Percentiles rank a stretch among this genome's conserved stretches.
These are phyloP conservation scores for Drosophila algonquin DNA, from an alignment of 2,888 invertebrate genomes.

Conservation along the genomic window DNA sequence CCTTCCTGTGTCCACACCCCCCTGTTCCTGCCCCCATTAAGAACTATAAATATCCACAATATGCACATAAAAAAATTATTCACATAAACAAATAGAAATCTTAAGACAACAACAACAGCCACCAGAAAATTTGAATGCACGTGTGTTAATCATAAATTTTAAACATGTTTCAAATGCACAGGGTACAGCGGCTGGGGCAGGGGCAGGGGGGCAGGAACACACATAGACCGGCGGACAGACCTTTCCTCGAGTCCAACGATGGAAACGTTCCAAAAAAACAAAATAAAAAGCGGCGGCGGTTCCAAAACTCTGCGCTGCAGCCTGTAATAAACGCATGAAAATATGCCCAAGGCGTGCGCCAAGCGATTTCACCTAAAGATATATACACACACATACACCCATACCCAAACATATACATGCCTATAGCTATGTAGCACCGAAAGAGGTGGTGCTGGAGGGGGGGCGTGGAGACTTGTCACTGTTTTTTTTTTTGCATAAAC, in stretches of 20 bases:
- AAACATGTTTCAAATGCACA: slow-evolving; percentile 78
- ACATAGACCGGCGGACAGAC: slow-evolving; percentile 7
- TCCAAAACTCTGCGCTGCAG: slow-evolving; percentile 42
- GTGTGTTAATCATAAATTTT: slow-evolving; percentile 77
- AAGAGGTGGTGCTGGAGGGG: slow-evolving; percentile 12
- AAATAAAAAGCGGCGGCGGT: slow-evolving; percentile 22
- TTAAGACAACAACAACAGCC: slow-evolving; percentile 33
- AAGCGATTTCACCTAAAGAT: slow-evolving; percentile 71
- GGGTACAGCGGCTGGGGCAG: slow-evolving; percentile 8
- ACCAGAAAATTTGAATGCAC: slow-evolving; percentile 67
- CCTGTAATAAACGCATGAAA: slow-evolving; percentile 78
- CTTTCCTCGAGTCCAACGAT: too few relatives aligned
- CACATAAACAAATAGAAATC: slow-evolving; percentile 75
- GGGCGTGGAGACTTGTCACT: slow-evolving; percentile 57
- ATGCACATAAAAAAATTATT: slow-evolving; percentile 61
- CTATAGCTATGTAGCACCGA: neutral
- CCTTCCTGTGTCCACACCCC: neutral
- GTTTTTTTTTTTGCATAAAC: slow-evolving; percentile 69
- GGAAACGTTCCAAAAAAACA: slow-evolving; percentile 18
- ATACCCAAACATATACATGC: neutral
- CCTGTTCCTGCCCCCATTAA: slow-evolving; percentile 29
- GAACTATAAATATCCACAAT: slow-evolving; percentile 70
- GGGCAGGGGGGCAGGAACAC: neutral
- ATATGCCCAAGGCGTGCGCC: slow-evolving; percentile 78
- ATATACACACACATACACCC: neutral